Evolutionary conservation across 2,888 invertebrate species (phyloP).

Genomic region (Globia sparganii): DNA sequence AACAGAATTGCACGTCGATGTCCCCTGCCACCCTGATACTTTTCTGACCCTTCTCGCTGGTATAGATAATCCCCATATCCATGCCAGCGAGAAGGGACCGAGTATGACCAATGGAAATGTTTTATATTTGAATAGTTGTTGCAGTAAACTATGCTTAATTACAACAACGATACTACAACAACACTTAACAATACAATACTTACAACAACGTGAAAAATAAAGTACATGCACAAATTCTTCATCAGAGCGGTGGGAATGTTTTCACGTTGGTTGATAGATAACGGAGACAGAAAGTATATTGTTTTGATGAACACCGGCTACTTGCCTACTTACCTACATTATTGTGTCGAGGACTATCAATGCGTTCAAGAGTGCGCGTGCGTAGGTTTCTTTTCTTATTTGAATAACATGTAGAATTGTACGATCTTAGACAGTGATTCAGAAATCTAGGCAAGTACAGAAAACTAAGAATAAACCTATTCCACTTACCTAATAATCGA

Average conservation of each 20-base stretch:
- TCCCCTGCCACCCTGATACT: background rate
- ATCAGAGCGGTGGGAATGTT: constrained; percentile 38
- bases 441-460: constrained; percentile 10
- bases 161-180: no score
- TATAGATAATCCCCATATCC: background rate
- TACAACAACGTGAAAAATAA: background rate
- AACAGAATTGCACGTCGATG: no score
- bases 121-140: background rate
- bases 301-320: constrained; percentile 23
- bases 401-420: constrained; percentile 17
- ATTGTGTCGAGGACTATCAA: background rate
- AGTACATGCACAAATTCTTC: background rate
- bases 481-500: constrained; percentile 7
- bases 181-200: no score
- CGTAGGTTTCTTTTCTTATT: constrained; percentile 16
- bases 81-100: background rate
- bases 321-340: background rate
- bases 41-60: background rate
- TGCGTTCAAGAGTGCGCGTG: background rate
- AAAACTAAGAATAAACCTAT: constrained; percentile 13
- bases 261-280: background rate
- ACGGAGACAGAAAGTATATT: constrained; percentile 14
- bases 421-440: constrained; percentile 7
- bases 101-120: background rate
- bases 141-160: background rate